Conservation (phyloP, 2,888 invertebrate genomes). For the Saturnia japonica region DNA sequence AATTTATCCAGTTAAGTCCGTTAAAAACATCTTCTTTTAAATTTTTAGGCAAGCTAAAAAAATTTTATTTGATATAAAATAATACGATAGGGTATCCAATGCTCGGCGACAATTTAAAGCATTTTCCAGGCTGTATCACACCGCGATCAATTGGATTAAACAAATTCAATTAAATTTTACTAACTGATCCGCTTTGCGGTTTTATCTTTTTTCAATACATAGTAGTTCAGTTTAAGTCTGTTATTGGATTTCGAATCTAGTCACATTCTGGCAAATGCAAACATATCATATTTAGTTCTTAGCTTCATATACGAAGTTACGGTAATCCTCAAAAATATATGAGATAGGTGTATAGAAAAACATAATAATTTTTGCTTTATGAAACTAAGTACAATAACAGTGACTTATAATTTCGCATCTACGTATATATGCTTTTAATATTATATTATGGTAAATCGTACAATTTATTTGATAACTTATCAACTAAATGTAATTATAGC, state of each 20-base stretch:
- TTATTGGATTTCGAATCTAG: not conserved
- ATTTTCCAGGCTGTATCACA: slow-evolving; percentile 14
- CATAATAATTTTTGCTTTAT: not conserved
- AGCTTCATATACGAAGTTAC: not conserved
- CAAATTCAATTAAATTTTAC: slow-evolving; percentile 9
- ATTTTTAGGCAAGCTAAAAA: not conserved
- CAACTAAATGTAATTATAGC: not conserved
- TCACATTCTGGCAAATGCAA: not conserved
- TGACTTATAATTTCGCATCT: not conserved
- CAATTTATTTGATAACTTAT: not conserved
- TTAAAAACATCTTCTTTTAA: not conserved
- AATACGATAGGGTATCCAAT: slow-evolving; percentile 5
- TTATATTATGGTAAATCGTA: not conserved
- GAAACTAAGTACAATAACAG: not conserved
- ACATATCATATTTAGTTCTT: not conserved
- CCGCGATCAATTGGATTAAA: slow-evolving; percentile 6
- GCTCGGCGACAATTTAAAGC: slow-evolving; percentile 6
- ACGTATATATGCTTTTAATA: not conserved
- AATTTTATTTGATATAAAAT: not conserved
- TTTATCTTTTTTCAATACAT: not conserved
- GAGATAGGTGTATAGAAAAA: no score
- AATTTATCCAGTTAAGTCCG: not conserved
- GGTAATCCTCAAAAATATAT: no score
- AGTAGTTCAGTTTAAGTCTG: not conserved
- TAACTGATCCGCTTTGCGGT: slow-evolving; percentile 9